phyloP scores from a whole-genome alignment of 2,113 vertebrate species.

The Paraplagusia blochii region DNA sequence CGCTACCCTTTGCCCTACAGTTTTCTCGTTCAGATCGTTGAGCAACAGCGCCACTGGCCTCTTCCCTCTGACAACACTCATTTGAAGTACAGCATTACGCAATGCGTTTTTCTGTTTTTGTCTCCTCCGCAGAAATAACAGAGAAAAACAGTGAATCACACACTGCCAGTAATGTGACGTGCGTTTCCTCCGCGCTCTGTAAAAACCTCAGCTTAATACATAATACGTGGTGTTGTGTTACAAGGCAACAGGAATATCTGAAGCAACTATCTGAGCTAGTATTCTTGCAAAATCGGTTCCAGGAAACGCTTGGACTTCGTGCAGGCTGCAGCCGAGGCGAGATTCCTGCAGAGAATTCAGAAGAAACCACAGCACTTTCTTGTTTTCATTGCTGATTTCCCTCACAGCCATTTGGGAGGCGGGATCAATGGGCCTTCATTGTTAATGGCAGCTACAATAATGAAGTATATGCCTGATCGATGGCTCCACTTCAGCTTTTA shows the following conservation, averaged over 20 bases:
- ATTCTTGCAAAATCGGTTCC: constrained; percentile 21
- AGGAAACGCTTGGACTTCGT: constrained; percentile 40
- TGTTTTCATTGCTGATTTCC: constrained; percentile 64
- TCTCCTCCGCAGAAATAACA: constrained; percentile 30
- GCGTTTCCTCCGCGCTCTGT: constrained; percentile 15
- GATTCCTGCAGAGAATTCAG: constrained; percentile 58
- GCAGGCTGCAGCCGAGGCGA: constrained; percentile 41
- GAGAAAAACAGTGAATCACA: constrained; percentile 32
- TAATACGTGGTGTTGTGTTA: constrained; percentile 8
- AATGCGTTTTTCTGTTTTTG: constrained; percentile 54
- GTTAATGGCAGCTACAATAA: constrained; percentile 70
- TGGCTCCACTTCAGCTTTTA: constrained; percentile 66
- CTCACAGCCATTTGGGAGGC: constrained; percentile 53
- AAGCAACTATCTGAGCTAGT: constrained; percentile 48
- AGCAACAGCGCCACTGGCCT: constrained; percentile 58
- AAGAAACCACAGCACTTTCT: constrained; percentile 42
- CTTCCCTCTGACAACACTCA: constrained; percentile 62
- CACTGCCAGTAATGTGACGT: constrained; percentile 40
- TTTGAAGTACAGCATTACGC: constrained; percentile 70
- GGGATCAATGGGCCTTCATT: constrained; percentile 68
- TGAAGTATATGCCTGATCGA: constrained; percentile 71
- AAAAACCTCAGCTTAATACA: too few species aligned
- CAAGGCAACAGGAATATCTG: constrained; percentile 2
- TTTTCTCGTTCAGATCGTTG: constrained; percentile 54
- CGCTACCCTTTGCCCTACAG: constrained; percentile 47